These are phyloP conservation scores for Pandemis heparana DNA, from an alignment of 2,888 invertebrate genomes.

Conservation along the genomic window DNA sequence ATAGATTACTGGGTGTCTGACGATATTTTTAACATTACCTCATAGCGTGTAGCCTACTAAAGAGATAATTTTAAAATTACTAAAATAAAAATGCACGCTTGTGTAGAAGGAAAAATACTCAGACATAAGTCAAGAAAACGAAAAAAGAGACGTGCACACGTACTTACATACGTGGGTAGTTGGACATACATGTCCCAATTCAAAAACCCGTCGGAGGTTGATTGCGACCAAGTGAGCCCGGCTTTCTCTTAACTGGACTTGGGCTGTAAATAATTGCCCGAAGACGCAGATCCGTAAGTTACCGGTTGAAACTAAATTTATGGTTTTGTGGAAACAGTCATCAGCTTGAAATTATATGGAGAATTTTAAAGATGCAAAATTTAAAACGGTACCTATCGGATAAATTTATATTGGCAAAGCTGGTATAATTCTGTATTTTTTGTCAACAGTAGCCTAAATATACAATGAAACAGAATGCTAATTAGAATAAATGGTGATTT, in stretches of 20 bases:
- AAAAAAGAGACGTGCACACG: neutral
- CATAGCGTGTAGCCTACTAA: neutral
- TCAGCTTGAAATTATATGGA: constrained; percentile 30
- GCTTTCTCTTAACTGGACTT: constrained; percentile 48
- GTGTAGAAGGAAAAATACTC: neutral
- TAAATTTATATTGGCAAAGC: neutral
- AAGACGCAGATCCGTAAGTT: constrained; percentile 47
- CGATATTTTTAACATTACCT: no score
- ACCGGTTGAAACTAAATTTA: constrained; percentile 49
- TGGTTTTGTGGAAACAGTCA: constrained; percentile 45
- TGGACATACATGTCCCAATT: constrained; percentile 35
- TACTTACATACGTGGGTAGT: constrained; percentile 15
- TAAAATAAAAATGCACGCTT: neutral
- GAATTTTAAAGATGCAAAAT: constrained; percentile 33
- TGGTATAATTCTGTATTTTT: neutral
- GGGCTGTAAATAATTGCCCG: constrained; percentile 46
- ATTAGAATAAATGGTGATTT: neutral
- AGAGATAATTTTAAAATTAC: neutral
- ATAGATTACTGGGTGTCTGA: no score
- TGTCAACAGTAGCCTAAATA: neutral
- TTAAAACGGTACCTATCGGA: constrained; percentile 2
- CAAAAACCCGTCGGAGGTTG: constrained; percentile 42
- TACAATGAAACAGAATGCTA: neutral
- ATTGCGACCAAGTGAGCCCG: constrained; percentile 35
- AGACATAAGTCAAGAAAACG: neutral